A percentile compares a stretch with the other conserved stretches of the same genome.
These are phyloP conservation scores for Harlomillsia oculata DNA, from an alignment of 1,140 invertebrate species.

Conservation along the genomic window DNA sequence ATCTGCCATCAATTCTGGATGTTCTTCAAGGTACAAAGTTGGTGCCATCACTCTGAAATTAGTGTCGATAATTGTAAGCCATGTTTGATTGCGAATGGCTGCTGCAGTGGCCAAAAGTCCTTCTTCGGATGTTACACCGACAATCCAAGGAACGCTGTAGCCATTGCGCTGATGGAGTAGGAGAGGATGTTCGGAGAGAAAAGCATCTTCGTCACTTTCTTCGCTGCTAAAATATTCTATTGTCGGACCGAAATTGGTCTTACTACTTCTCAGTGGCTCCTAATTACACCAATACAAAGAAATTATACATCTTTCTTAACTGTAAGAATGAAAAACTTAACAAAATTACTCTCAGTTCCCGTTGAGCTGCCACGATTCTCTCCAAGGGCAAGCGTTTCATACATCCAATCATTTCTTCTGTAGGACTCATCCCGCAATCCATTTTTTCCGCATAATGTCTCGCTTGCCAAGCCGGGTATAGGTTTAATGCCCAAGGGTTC, in stretches of 20 bases:
- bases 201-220: constrained; percentile 13
- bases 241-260: constrained; percentile 19
- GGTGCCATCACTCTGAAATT: constrained; percentile 6
- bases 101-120: constrained; percentile 11
- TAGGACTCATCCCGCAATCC: constrained; percentile 37
- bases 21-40: neutral
- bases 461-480: constrained; percentile 40
- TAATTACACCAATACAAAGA: neutral
- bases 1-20: neutral
- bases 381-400: constrained; percentile 8
- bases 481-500: constrained; percentile 33
- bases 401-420: constrained; percentile 28
- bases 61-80: neutral
- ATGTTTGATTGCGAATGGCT: constrained; percentile 10
- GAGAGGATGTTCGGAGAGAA: constrained; percentile 16
- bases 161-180: constrained; percentile 5
- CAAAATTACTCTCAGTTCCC: constrained; percentile 2
- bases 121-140: constrained; percentile 17
- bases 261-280: constrained; percentile 7
- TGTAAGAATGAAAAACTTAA: too few species aligned
- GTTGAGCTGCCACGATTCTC: constrained; percentile 8
- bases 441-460: constrained; percentile 33
- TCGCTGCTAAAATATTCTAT: constrained; percentile 6
- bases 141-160: constrained; percentile 9
- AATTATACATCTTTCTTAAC: neutral